Conservation (phyloP, 2,113 vertebrate species). For the Fukomys damarensis region DNA sequence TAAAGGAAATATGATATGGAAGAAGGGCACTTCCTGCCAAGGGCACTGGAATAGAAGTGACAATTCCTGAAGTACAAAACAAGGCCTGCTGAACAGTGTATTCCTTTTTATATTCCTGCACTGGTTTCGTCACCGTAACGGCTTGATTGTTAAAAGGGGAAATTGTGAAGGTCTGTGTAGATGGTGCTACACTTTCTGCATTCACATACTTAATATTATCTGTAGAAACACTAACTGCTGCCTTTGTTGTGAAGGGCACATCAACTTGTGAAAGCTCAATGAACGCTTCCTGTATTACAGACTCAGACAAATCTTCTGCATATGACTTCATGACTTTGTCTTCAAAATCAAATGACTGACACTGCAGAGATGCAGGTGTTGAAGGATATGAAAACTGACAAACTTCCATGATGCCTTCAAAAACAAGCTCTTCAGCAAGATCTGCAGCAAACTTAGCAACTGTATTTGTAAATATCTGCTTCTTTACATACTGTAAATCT, state of each 20-base stretch:
- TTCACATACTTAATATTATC: conserved; percentile 93
- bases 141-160: conserved; percentile 82
- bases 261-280: conserved; percentile 97
- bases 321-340: conserved; percentile 94
- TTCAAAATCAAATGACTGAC: conserved; percentile 90
- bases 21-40: conserved; percentile 93
- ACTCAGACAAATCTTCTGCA: conserved; percentile 96
- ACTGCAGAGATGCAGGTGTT: conserved; percentile 88
- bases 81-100: conserved; percentile 94
- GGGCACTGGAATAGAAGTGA: conserved; percentile 95
- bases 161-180: conserved; percentile 86
- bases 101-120: conserved; percentile 85
- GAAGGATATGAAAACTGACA: conserved; percentile 97
- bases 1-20: conserved; percentile 85
- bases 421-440: conserved; percentile 96
- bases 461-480: conserved; percentile 95
- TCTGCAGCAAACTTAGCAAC: conserved; percentile 94
- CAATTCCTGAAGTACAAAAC: conserved; percentile 95
- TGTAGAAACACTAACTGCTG: conserved; percentile 95
- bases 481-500: conserved; percentile 94
- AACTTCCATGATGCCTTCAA: conserved; percentile 99
- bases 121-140: conserved; percentile 66
- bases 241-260: conserved; percentile 94
- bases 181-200: conserved; percentile 86
- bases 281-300: conserved; percentile 98